Base-by-base conservation (phyloP, 2,797 vertebrate species). In the Silurus aristotelis region DNA sequence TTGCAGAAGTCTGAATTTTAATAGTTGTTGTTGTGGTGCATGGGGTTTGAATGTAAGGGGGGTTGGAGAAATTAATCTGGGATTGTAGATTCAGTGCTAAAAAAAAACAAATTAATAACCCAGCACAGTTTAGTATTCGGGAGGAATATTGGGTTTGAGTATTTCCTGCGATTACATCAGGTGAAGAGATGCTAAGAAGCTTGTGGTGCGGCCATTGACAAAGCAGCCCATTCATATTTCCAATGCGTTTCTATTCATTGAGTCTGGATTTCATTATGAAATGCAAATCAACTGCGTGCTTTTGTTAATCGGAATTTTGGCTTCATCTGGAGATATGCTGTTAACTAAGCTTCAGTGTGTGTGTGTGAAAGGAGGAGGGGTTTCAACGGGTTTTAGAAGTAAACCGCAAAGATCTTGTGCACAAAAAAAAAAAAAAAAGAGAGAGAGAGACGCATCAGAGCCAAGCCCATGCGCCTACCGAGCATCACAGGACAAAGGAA, bases 161-260 rank as follows among this genome's bases (percentile, higher is more conserved):
- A 85, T 89, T 89, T 86, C 85, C 27, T 58, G 71, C 17, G 82
- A 88, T 87, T 88, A 87, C 89, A 89, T 89, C 85, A 90, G 85
- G 84, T 88, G 79, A 63, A 64, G 70, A 82, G 61, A 70, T 58
- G 68, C 75, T 84, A 60, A 66, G 48, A 81, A 71, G 64, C 38
- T 52, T 80, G 56, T 60, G 64, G 82, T 20, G 58, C 31, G 10
- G 61, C 77, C 87, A 89, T 82, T 89, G 82, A 88, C 71, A 86
- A 82, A 38, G 27, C 48, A 71, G 55, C 31, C 83, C 87, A 90
- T 90, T 90, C 89, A 89, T 88, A 85, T 78, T 76, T 86, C 52
- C 10, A 86, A 22, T 38, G 27, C 55, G 83, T 46, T 82, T 67
- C 71, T 56, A 73, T 66, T 64, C 79, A 87, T 84, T 86, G 55